phyloP scores from a whole-genome alignment of 2,113 vertebrate species.

The Oncorhynchus clarkii region DNA sequence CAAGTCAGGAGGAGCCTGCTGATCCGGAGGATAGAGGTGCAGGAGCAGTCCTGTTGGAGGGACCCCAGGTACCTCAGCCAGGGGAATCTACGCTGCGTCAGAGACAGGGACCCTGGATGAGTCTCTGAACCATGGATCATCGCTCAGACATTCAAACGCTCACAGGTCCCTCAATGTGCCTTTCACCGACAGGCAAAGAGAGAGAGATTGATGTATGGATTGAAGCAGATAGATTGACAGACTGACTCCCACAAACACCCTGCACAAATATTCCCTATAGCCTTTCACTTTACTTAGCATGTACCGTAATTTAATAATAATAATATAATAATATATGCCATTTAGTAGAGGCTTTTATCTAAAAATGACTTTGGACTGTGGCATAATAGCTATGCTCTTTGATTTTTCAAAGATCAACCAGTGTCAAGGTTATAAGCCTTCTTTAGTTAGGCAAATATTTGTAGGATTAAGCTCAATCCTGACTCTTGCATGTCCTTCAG shows the following conservation, averaged over 20 bases:
- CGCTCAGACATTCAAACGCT: not conserved
- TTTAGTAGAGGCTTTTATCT: not conserved
- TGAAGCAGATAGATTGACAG: not conserved
- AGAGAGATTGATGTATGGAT: not conserved
- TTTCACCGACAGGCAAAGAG: not conserved
- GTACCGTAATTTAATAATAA: too few relatives aligned
- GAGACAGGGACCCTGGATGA: constrained; percentile 41
- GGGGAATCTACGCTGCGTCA: constrained; percentile 31
- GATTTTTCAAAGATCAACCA: not conserved
- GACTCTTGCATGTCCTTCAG: not conserved
- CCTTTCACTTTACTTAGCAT: not conserved
- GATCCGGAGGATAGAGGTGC: not conserved
- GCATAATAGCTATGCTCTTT: not conserved
- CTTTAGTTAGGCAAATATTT: not conserved
- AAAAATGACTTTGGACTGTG: not conserved
- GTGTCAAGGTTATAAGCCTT: not conserved
- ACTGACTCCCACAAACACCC: not conserved
- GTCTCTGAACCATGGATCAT: constrained; percentile 24
- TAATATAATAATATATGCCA: not conserved
- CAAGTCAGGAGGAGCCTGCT: constrained; percentile 20
- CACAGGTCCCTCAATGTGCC: constrained; percentile 10
- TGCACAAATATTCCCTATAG: not conserved
- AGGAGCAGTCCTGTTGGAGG: not conserved
- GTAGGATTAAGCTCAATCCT: not conserved
- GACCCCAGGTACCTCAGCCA: not conserved